Percentiles rank a stretch among this genome's conserved stretches.
Evolutionary conservation across 64 coral and sea anemone species (phyloP).

Genomic region (Montipora capricornis): DNA sequence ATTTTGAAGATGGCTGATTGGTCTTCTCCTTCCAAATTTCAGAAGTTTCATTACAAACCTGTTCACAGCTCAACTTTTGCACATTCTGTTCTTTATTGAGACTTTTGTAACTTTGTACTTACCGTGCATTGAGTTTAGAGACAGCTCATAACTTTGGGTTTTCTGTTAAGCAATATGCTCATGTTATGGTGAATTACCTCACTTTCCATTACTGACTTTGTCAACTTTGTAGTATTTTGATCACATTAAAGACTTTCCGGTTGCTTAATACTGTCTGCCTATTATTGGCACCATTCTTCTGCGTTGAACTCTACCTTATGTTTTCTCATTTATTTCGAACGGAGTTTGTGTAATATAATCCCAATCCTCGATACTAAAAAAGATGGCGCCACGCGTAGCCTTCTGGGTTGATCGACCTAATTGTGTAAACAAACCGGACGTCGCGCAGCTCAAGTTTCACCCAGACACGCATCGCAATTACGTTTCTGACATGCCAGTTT

Average conservation of each 20-base stretch:
- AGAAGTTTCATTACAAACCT: no score
- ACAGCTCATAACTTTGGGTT: slow-evolving; percentile 39
- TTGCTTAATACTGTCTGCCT: not conserved
- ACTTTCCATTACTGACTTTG: not conserved
- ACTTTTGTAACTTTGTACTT: slow-evolving; percentile 8
- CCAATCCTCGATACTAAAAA: no score
- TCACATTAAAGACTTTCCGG: slow-evolving; percentile 6
- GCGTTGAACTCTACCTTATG: slow-evolving; percentile 17
- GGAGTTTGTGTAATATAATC: slow-evolving; percentile 18
- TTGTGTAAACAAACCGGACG: no score
- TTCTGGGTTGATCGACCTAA: no score
- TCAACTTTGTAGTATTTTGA: slow-evolving; percentile 49
- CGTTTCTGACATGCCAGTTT: no score
- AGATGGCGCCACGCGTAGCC: no score
- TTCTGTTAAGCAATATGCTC: no score
- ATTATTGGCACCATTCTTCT: not conserved
- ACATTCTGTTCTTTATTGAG: slow-evolving; percentile 16
- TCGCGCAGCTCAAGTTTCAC: no score
- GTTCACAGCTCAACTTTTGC: slow-evolving; percentile 19
- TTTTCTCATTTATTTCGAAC: slow-evolving; percentile 20
- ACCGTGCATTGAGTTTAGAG: not conserved
- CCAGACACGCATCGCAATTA: no score
- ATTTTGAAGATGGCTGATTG: no score
- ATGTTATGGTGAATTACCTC: no score
- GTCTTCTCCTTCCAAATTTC: no score